Evolutionary conservation across 1,140 invertebrate genomes (phyloP).

Genomic region (Potamilus streckersoni): DNA sequence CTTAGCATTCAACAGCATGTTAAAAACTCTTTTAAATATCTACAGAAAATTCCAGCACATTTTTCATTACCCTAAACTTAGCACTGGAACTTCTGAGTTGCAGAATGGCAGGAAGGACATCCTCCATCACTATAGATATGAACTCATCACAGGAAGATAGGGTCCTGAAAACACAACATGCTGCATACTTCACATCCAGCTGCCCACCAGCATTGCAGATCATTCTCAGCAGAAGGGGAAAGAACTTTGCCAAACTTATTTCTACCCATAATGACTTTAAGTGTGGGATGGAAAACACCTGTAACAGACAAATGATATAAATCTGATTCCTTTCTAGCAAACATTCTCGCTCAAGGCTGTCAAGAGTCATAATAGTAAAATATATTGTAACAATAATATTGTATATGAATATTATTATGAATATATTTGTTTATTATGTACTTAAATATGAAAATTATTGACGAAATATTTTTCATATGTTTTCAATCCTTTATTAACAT

Average conservation of each 20-base stretch:
- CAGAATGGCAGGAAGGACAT: slow-evolving; percentile 31
- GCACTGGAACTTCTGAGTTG: slow-evolving; percentile 30
- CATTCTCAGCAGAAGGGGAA: slow-evolving; percentile 33
- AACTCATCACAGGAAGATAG: slow-evolving; percentile 32
- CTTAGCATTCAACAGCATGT: too few relatives aligned
- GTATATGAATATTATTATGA: too few relatives aligned
- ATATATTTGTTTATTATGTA: too few relatives aligned
- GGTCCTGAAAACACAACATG: slow-evolving; percentile 41
- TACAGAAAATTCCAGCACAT: not conserved
- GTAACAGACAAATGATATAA: not conserved
- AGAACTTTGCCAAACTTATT: slow-evolving; percentile 13
- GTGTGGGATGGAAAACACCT: slow-evolving; percentile 22
- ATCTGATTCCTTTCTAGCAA: not conserved
- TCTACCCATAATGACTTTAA: slow-evolving; percentile 27
- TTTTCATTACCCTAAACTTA: slow-evolving; percentile 34
- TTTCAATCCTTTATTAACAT: too few relatives aligned
- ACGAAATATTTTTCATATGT: too few relatives aligned
- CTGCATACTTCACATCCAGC: slow-evolving; percentile 46
- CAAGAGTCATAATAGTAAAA: too few relatives aligned
- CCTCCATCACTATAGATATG: slow-evolving; percentile 20
- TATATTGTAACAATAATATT: too few relatives aligned
- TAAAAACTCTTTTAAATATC: not conserved
- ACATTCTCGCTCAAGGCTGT: too few relatives aligned
- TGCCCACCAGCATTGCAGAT: slow-evolving; percentile 23
- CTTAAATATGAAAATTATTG: too few relatives aligned